phyloP scores from a whole-genome alignment of 2,797 vertebrate genomes.

The Macropodus opercularis region DNA sequence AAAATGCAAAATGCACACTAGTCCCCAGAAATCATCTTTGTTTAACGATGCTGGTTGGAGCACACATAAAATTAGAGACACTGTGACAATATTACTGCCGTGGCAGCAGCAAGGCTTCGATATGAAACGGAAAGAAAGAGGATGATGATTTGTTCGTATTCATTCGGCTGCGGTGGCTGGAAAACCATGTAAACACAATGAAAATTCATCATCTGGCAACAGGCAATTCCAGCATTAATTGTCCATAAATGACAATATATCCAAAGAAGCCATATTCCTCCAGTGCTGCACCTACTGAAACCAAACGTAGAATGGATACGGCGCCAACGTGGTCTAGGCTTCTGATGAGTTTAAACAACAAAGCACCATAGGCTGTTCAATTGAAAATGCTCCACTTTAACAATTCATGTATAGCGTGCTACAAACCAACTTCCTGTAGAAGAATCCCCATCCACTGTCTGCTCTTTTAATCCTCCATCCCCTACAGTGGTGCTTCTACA shows the following conservation, averaged over 20 bases:
- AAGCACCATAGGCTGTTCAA: constrained; percentile 28
- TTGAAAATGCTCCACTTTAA: constrained; percentile 54
- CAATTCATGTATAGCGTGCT: constrained; percentile 55
- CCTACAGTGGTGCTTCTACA: constrained; percentile 74
- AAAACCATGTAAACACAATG: constrained; percentile 58
- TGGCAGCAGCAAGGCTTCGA: constrained; percentile 20
- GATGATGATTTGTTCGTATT: constrained; percentile 47
- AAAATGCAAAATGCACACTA: constrained; percentile 21
- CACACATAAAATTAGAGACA: constrained; percentile 28
- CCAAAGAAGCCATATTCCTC: constrained; percentile 30
- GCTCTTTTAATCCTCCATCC: constrained; percentile 79
- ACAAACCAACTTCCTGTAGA: constrained; percentile 70
- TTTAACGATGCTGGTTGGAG: not conserved
- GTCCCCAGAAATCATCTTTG: constrained; percentile 20
- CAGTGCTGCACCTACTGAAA: constrained; percentile 24
- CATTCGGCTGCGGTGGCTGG: constrained; percentile 41
- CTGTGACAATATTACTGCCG: constrained; percentile 20
- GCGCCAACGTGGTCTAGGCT: constrained; percentile 6
- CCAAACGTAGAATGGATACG: not conserved
- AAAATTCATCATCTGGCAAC: constrained; percentile 49
- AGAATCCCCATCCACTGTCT: constrained; percentile 71
- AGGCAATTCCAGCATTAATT: constrained; percentile 43
- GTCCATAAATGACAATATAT: constrained; percentile 40
- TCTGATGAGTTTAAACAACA: constrained; percentile 1
- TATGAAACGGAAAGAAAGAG: constrained; percentile 35